Evolutionary conservation across 2,888 invertebrate genomes (phyloP), one percentile per base, ranked within the genome.

Genomic region (Agonopterix subpropinquella): DNA sequence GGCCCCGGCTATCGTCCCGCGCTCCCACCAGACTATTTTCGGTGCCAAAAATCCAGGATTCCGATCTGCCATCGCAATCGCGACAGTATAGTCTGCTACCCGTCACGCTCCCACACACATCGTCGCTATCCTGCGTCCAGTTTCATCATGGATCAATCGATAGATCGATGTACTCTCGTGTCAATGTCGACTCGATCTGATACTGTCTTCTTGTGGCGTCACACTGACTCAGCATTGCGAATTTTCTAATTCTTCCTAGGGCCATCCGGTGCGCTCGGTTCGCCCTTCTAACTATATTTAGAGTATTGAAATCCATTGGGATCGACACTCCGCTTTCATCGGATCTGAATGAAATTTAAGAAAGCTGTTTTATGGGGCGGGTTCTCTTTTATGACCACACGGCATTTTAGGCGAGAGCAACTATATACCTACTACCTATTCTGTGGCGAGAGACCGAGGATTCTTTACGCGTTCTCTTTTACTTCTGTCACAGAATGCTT

Each of bases 41-140:
- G 87, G 87, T 83, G 86, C 83, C 86, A 87, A 87, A 85, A 87
- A 85, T 82, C 78, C 83, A 79, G 78, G 80, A 85, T 84, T 83
- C 78, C 78, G 62, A 80, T 77, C 77, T 71, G 67, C 42, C 75
- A 71, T 73, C 71, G 68, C 70, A 67, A 73, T 72, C 73, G 73
- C 67, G 68, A 67, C 70, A 64, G 65, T 58, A 58, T 62, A 63
- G 70, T 39, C 59, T 61, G 57, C 63, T 67, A 59, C 56, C 70
- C 66, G 67, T 80, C 79, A 70, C 84, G 68, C 77, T 81, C 82
- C 57, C 77, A 73, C 39, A 39, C 39, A 39, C 39, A 9, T 39
- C 5, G n/a, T 39, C 39, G 10, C 39, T 39, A 39, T 9, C 39
- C 39, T 39, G 28, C 39, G 39, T 9, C 39, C 10, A 39, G 9